Evolutionary conservation across 2,113 vertebrate genomes (phyloP).

Genomic region (Myrmecophaga tridactyla): DNA sequence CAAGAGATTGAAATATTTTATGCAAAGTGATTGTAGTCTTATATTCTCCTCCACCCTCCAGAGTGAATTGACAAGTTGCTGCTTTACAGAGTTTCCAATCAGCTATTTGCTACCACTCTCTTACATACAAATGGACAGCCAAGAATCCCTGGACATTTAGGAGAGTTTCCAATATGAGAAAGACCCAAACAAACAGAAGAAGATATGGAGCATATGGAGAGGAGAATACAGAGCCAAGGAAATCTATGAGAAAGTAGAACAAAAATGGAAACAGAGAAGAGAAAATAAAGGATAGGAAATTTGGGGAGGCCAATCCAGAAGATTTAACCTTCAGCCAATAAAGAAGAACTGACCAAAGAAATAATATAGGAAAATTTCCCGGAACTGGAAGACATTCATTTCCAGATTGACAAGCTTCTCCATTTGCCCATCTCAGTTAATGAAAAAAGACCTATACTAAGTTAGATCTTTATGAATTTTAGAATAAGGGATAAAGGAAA

Average conservation of each 20-base stretch:
- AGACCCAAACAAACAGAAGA: slow-evolving; percentile 4
- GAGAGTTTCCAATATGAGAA: background rate
- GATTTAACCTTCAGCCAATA: background rate
- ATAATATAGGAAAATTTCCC: background rate
- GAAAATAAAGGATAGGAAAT: background rate
- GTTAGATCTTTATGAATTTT: background rate
- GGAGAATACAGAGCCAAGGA: background rate
- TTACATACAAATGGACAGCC: background rate
- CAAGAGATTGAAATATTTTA: background rate
- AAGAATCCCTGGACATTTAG: background rate
- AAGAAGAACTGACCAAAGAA: background rate
- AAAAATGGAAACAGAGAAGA: background rate
- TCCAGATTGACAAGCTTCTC: background rate
- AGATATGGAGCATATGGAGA: background rate
- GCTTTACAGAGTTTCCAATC: background rate
- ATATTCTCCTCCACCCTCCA: background rate
- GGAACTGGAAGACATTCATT: background rate
- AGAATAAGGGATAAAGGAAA: background rate
- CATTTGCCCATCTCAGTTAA: background rate
- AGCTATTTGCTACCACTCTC: background rate
- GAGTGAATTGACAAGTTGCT: background rate
- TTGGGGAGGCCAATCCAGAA: background rate
- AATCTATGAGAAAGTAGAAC: background rate
- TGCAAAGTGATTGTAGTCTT: background rate
- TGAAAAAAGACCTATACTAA: background rate